These are phyloP conservation scores for Penelope pileata DNA, from an alignment of 2,113 vertebrate species.

Conservation along the genomic window DNA sequence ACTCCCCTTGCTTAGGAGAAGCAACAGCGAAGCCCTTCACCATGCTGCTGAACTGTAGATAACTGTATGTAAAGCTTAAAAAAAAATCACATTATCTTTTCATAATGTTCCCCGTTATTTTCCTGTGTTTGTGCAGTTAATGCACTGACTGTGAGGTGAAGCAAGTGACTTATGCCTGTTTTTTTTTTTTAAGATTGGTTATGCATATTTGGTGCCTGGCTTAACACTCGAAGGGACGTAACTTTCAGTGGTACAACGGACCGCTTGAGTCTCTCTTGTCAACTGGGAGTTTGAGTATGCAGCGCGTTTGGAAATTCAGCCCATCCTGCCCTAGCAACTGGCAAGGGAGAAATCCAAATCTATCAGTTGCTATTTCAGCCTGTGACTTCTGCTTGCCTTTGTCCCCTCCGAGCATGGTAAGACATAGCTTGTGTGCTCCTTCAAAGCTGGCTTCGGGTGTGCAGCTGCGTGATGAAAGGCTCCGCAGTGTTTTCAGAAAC, in stretches of 20 bases:
- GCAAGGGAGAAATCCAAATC: background rate
- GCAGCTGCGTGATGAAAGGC: background rate
- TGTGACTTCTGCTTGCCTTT: background rate
- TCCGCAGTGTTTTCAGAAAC: background rate
- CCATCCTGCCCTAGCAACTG: background rate
- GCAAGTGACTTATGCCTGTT: background rate
- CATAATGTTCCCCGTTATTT: background rate
- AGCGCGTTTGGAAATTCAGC: background rate
- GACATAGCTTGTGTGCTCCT: background rate
- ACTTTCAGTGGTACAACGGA: background rate
- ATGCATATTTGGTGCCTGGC: background rate
- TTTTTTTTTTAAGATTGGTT: background rate
- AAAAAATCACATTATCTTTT: background rate
- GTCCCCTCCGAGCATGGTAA: background rate
- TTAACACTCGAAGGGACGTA: background rate
- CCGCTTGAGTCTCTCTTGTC: background rate
- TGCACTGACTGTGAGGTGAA: background rate
- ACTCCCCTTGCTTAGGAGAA: accelerated
- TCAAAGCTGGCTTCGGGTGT: background rate
- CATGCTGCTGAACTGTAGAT: background rate
- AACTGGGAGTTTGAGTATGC: background rate
- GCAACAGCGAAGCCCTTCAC: background rate
- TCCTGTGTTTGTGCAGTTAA: background rate
- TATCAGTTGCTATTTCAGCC: background rate
- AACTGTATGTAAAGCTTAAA: background rate